These are phyloP conservation scores for Ariopsis seemanni DNA, from an alignment of 2,113 vertebrate species.

Conservation along the genomic window DNA sequence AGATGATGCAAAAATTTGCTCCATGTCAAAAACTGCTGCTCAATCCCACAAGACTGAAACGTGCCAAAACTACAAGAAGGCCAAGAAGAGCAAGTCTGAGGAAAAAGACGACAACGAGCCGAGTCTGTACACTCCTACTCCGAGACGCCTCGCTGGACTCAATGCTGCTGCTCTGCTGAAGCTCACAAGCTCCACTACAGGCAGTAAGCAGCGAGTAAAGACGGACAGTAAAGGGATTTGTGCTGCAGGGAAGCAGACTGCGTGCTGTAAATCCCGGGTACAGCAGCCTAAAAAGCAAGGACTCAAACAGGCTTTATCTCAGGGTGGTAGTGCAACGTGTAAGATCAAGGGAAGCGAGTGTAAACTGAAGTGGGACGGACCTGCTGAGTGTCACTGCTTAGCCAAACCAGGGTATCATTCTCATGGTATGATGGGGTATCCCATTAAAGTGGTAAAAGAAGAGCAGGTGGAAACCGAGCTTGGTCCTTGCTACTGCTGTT, in stretches of 20 bases:
- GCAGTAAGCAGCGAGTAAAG: conserved; percentile 68
- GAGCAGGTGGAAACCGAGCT: conserved; percentile 71
- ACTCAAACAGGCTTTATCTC: conserved; percentile 39
- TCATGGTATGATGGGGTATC: conserved; percentile 69
- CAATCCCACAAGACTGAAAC: conserved; percentile 56
- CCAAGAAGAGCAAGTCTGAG: conserved; percentile 60
- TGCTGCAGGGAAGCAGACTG: neutral
- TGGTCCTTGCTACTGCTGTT: conserved; percentile 77
- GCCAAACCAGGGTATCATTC: conserved; percentile 72
- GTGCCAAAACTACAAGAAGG: conserved; percentile 61
- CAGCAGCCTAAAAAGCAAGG: conserved; percentile 56
- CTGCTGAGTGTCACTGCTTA: conserved; percentile 59
- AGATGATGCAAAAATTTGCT: conserved; percentile 44
- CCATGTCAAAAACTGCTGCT: conserved; percentile 19
- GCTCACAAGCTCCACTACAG: conserved; percentile 81
- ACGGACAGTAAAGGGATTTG: conserved; percentile 60
- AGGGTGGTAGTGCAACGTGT: conserved; percentile 74
- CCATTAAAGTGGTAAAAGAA: conserved; percentile 73
- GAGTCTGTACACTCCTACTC: conserved; percentile 72
- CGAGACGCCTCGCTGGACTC: conserved; percentile 89
- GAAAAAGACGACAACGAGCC: conserved; percentile 25
- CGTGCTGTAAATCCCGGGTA: conserved; percentile 62
- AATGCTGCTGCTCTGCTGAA: conserved; percentile 91
- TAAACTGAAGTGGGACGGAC: conserved; percentile 69
- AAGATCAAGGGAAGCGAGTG: conserved; percentile 72